Conservation (phyloP, 2,797 vertebrate species). For the Peromyscus nudipes region DNA sequence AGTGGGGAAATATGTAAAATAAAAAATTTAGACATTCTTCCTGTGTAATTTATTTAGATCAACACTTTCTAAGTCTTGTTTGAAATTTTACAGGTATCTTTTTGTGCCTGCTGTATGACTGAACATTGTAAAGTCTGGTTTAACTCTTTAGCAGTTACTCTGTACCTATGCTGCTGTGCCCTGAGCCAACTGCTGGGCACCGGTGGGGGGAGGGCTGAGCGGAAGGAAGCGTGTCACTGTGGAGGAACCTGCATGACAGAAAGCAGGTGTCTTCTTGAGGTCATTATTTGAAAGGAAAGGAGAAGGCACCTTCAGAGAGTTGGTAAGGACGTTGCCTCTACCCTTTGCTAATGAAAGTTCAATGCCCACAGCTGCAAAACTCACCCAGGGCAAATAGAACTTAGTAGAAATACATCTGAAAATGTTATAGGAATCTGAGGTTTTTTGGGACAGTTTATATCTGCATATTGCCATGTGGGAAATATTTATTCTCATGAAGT, state of each 20-base stretch:
- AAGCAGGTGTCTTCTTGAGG: too few species aligned
- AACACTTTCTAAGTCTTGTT: background rate
- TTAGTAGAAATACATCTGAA: background rate
- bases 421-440: background rate
- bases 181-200: background rate
- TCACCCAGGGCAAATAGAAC: background rate
- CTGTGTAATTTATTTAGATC: background rate
- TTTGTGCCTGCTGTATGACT: background rate
- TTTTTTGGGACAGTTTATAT: background rate
- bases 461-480: background rate
- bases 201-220: too few species aligned
- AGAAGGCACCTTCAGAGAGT: background rate
- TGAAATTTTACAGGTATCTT: background rate
- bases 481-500: background rate
- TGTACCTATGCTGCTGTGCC: background rate
- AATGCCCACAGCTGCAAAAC: background rate
- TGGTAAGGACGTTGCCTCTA: accelerated
- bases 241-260: background rate
- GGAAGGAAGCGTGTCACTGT: too few species aligned
- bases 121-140: background rate
- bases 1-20: background rate
- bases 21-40: background rate
- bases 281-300: background rate
- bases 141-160: background rate
- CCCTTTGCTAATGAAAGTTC: background rate